Conservation (phyloP, 2,797 vertebrate genomes). For the Todus mexicanus region DNA sequence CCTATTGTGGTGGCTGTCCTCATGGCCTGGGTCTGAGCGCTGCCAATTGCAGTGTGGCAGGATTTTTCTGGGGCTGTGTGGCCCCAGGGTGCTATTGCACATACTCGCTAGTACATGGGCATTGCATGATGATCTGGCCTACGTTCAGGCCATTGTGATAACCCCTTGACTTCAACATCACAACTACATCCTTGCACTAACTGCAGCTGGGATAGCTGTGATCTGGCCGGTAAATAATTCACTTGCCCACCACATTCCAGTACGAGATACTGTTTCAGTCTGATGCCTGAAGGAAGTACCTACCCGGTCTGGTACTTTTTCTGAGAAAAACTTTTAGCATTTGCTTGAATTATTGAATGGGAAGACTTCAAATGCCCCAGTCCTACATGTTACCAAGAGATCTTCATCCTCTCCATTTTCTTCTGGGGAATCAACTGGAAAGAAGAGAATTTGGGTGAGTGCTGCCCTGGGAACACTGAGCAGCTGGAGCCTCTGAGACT, state of each 20-base stretch:
- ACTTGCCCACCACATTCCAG: not conserved
- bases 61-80: not conserved
- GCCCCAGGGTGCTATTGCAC: fast-evolving
- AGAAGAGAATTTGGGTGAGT: not conserved
- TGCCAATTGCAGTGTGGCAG: fast-evolving
- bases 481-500: not conserved
- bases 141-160: fast-evolving
- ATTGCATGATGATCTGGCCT: not conserved
- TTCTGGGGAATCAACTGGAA: not conserved
- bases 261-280: not conserved
- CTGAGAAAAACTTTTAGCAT: not conserved
- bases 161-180: not conserved
- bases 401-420: not conserved
- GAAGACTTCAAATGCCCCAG: not conserved
- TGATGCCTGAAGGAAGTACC: not conserved
- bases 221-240: not conserved
- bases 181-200: not conserved
- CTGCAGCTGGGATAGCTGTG: not conserved
- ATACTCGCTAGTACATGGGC: fast-evolving
- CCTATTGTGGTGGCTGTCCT: not conserved
- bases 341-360: not conserved
- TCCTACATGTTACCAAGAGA: not conserved
- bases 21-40: fast-evolving
- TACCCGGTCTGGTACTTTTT: not conserved
- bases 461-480: not conserved